Evolutionary conservation across 2,113 vertebrate species (phyloP).

Genomic region (Callaeas wilsoni): DNA sequence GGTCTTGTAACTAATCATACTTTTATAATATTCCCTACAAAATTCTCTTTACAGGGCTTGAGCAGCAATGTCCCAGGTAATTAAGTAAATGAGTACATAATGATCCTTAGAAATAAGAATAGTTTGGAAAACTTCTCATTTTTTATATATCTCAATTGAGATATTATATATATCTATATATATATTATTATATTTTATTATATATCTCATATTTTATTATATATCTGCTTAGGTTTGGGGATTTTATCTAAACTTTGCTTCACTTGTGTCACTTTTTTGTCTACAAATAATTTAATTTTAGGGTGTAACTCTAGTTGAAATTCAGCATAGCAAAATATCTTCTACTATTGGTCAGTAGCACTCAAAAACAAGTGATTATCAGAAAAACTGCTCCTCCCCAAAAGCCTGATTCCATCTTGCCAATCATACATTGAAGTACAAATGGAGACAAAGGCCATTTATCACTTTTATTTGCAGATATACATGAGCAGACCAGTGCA

Average conservation of each 20-base stretch:
- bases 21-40: background rate
- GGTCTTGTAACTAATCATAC: background rate
- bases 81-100: background rate
- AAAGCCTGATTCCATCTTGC: background rate
- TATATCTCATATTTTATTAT: too few relatives aligned
- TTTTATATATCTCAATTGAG: too few relatives aligned
- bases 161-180: too few relatives aligned
- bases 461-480: background rate
- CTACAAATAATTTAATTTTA: background rate
- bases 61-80: background rate
- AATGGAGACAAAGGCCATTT: background rate
- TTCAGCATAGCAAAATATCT: background rate
- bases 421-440: background rate
- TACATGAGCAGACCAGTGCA: background rate
- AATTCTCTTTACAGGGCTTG: background rate
- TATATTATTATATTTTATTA: too few relatives aligned
- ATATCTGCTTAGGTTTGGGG: rapidly evolving
- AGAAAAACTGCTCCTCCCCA: background rate
- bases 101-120: background rate
- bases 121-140: background rate
- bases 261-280: background rate
- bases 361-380: background rate
- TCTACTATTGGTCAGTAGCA: background rate
- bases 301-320: background rate
- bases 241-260: background rate